Base-by-base conservation (phyloP, 2,888 invertebrate species). In the Thelaira solivaga region DNA sequence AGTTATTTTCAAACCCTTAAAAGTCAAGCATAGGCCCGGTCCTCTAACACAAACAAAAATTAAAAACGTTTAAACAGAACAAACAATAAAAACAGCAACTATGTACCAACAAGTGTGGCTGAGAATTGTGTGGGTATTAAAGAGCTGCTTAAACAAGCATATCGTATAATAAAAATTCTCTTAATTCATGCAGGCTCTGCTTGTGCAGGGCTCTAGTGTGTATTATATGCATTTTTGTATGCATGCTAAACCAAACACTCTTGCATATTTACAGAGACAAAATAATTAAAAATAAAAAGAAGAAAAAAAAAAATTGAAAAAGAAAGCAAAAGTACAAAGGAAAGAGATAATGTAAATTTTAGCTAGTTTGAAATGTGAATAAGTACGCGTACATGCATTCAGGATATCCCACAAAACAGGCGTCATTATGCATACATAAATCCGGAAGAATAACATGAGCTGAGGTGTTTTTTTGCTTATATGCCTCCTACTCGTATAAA, bases 381-480 rank as follows among this genome's bases (percentile, higher is more conserved):
- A 41, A 18, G 26, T n/a, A 62, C 53, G 41, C 18, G 43, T 62
- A n/a, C n/a, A n/a, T n/a, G n/a, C n/a, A n/a, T 67, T 53, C 31
- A 39, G 67, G 53, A 59, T 13, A 61, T 39, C 13, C 59, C n/a
- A 7, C 18, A 45, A 65, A 34, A 45, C 22, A 16, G 47, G 24
- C 57, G 18, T 68, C 47, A 68, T 62, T 62, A 61, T 59, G 47
- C 26, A 64, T 59, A 41, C 26, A 64, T 34, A 49, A 53, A 71
- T 34, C 22, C 61, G 53, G 47, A 61, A 71, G 76, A 53, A 61
- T 61, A 47, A n/a, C n/a, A n/a, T n/a, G n/a, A 61, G 36, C 39
- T 61, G 61, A 29, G 57, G 26, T 16, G 0, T 47, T 51, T 41
- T 36, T 61, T 29, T 62, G 29, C 31, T 43, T 51, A n/a, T 13